phyloP scores from a whole-genome alignment of 2,113 vertebrate genomes.

The Lepus timidus region DNA sequence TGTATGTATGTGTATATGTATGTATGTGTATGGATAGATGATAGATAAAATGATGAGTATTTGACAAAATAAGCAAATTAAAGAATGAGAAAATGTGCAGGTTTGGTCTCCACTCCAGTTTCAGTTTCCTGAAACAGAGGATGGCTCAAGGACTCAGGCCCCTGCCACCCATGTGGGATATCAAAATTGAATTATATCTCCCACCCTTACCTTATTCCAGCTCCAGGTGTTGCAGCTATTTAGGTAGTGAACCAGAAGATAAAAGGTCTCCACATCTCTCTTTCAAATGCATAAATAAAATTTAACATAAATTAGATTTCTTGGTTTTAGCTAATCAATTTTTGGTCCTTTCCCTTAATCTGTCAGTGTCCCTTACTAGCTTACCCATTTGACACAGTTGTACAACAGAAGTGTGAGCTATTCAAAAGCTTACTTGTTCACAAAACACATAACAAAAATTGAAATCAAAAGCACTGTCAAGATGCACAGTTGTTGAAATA shows the following conservation, averaged over 20 bases:
- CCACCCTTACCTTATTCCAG: too few relatives aligned
- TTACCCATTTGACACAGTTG: neutral
- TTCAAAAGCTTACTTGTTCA: constrained; percentile 42
- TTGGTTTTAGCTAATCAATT: neutral
- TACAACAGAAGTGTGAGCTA: neutral
- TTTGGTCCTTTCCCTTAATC: neutral
- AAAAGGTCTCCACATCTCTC: neutral
- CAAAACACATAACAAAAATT: constrained; percentile 24
- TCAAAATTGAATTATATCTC: too few relatives aligned
- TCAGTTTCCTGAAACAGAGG: too few relatives aligned
- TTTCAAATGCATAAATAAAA: constrained; percentile 18
- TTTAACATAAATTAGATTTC: constrained; percentile 18
- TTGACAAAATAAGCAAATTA: neutral
- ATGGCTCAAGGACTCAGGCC: too few relatives aligned
- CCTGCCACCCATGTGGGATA: too few relatives aligned
- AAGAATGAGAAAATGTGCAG: neutral
- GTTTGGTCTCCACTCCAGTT: neutral
- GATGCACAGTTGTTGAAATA: constrained; percentile 41
- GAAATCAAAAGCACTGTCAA: constrained; percentile 40
- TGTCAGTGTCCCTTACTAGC: neutral
- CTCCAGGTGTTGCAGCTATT: too few relatives aligned
- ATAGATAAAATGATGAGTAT: neutral
- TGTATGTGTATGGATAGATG: neutral
- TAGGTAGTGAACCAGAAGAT: too few relatives aligned
- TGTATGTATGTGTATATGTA: too few relatives aligned